Percentiles rank a stretch among this genome's conserved stretches.
phyloP scores from a whole-genome alignment of 2,888 invertebrate species.

The Pheosia gnoma region DNA sequence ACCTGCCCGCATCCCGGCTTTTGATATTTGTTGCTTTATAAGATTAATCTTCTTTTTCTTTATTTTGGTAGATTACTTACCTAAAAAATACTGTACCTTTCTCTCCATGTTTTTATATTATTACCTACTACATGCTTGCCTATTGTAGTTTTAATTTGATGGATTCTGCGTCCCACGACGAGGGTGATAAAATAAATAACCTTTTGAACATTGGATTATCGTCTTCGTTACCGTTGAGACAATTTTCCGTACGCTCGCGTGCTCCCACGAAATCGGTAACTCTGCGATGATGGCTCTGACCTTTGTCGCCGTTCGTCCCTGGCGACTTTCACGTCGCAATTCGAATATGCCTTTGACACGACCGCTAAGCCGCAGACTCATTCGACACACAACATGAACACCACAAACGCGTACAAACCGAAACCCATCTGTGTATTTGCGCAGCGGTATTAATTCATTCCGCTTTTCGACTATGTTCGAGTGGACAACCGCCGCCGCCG shows the following conservation, averaged over 20 bases:
- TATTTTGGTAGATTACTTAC: conserved; percentile 44
- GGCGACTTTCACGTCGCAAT: conserved; percentile 62
- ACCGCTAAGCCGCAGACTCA: conserved; percentile 52
- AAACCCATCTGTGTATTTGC: conserved; percentile 53
- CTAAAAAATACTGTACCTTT: conserved; percentile 34
- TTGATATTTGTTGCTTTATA: conserved; percentile 54
- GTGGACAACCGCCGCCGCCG: conserved; percentile 51
- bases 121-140: conserved; percentile 28
- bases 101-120: conserved; percentile 21
- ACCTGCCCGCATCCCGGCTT: conserved; percentile 70
- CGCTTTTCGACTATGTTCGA: conserved; percentile 63
- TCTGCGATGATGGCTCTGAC: conserved; percentile 71
- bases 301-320: conserved; percentile 61
- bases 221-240: conserved; percentile 63
- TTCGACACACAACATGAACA: conserved; percentile 33
- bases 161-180: conserved; percentile 38
- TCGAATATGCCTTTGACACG: conserved; percentile 60
- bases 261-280: conserved; percentile 60
- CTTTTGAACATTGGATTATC: conserved; percentile 66
- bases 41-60: conserved; percentile 51
- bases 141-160: conserved; percentile 37
- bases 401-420: conserved; percentile 41
- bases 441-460: conserved; percentile 65
- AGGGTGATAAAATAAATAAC: conserved; percentile 35
- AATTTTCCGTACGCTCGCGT: conserved; percentile 70